A percentile compares a stretch with the other conserved stretches of the same genome.
phyloP scores from a whole-genome alignment of 1,140 invertebrate species.

The Plodia interpunctella region DNA sequence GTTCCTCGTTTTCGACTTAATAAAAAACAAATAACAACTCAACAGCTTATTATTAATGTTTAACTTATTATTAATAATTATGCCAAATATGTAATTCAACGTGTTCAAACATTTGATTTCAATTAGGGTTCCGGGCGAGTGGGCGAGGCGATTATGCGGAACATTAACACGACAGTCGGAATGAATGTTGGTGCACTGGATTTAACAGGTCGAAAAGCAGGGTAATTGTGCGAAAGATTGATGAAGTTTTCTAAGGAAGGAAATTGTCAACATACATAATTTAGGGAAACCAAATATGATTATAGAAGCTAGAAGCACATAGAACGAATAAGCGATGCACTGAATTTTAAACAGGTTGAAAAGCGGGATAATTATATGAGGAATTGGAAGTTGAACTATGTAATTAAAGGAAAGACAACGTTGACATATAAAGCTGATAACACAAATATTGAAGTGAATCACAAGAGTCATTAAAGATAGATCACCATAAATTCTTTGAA shows the following conservation, averaged over 20 bases:
- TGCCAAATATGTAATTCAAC: neutral
- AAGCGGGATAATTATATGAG: no score
- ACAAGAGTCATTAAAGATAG: no score
- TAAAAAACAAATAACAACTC: neutral
- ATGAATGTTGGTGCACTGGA: neutral
- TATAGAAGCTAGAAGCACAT: no score
- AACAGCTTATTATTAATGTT: neutral
- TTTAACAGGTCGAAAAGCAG: neutral
- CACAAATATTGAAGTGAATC: no score
- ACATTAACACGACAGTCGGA: conserved; percentile 1
- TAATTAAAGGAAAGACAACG: no score
- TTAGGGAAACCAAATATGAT: no score
- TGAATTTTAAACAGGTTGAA: no score
- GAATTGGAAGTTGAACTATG: no score
- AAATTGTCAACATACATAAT: neutral
- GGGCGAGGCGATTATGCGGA: conserved; percentile 3
- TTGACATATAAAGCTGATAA: no score
- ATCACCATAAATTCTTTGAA: no score
- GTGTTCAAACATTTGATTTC: neutral
- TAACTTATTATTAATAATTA: neutral
- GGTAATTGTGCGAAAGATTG: neutral
- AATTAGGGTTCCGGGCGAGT: neutral
- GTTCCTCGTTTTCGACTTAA: neutral
- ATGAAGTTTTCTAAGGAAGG: neutral
- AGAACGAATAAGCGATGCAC: no score